phyloP scores from a whole-genome alignment of 2,888 invertebrate species.

The Ophion obscuratus region DNA sequence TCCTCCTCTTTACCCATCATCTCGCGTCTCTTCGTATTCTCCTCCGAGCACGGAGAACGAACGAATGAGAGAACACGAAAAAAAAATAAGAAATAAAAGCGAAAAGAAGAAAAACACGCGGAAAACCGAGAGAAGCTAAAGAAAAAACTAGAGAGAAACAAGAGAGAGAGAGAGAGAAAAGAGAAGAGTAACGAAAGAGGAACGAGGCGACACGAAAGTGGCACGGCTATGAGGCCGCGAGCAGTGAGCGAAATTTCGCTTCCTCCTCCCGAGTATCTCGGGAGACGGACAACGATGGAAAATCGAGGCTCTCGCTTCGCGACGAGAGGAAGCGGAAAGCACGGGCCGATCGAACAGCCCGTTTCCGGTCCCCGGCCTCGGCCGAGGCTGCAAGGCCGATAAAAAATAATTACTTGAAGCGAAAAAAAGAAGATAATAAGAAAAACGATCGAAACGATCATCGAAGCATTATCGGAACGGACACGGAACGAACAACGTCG shows the following conservation, averaged over 20 bases:
- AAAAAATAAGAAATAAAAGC: not conserved
- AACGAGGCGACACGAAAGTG: slow-evolving; percentile 11
- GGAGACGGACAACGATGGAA: slow-evolving; percentile 12
- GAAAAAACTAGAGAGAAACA: slow-evolving; percentile 18
- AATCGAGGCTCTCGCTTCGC: slow-evolving; percentile 7
- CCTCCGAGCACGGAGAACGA: slow-evolving; percentile 57
- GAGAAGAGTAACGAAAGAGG: not conserved
- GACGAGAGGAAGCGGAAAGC: not conserved
- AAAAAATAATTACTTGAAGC: slow-evolving; percentile 16
- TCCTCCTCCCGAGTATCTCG: slow-evolving; percentile 57
- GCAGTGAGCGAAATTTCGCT: slow-evolving; percentile 57
- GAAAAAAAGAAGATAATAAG: slow-evolving; percentile 26
- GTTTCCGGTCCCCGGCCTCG: not conserved
- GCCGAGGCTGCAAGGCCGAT: slow-evolving; percentile 22
- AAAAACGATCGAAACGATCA: slow-evolving; percentile 10
- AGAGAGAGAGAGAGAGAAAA: slow-evolving; percentile 15
- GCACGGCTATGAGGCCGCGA: slow-evolving; percentile 64
- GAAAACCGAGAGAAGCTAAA: slow-evolving; percentile 12
- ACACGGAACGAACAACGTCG: slow-evolving; percentile 52
- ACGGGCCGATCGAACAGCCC: not conserved
- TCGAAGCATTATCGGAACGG: slow-evolving; percentile 49
- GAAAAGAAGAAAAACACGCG: slow-evolving; percentile 12
- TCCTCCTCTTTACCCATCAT: slow-evolving; percentile 75
- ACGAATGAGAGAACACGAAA: slow-evolving; percentile 43
- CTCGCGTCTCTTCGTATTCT: slow-evolving; percentile 75